Evolutionary conservation across 37 sponge, comb jelly and placozoan species (phyloP), one percentile per base, ranked within the genome.

Genomic region (Haliclona indistincta): DNA sequence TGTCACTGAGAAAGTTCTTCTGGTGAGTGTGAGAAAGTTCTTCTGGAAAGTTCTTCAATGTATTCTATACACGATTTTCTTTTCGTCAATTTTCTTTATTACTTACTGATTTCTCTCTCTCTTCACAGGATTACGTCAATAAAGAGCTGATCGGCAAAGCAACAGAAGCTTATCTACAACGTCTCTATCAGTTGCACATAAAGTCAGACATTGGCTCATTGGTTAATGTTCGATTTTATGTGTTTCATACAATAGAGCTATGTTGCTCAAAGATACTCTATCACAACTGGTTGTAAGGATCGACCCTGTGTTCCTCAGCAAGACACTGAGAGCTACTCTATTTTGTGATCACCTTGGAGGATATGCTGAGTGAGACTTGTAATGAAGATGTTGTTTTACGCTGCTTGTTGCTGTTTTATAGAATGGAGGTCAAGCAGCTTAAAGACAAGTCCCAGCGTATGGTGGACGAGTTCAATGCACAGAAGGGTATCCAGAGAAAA

Each of bases 281-380:
- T 54, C 60, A 56, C 62, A 75, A 60, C 70, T 67, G 34, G 75
- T 83, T 19, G 49, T 68, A 43, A 81, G 44, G 34, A 43, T 83
- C 22, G 92, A 91, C 61, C 25, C 47, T 2, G 25, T 71, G 17
- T 74, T 74, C 34, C 51, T 86, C 8, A 55, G 78, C 28, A 91
- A 91, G 63, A 51, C 70, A 60, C 77, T 61, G 3, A 38, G 75
- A 63, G 47, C 66, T 44, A 58, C 38, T 35, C 54, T 91, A 37
- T 91, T 91, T 49, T 37, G 58, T 35, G 75, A 86, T 17, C 86
- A 86, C 58, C 79, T 91, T 28, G 40, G 73, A 0, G 44, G 35
- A 17, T 91, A 91, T 47, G 56, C 77, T 15, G 66, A 83, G 92
- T 91, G 54, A 68, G 91, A 56, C 6, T 22, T 5, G 13, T 47